Evolutionary conservation across 37 sponge, comb jelly and placozoan genomes (phyloP), one percentile per base, ranked within the genome.

Genomic region (Tethya wilhelma): DNA sequence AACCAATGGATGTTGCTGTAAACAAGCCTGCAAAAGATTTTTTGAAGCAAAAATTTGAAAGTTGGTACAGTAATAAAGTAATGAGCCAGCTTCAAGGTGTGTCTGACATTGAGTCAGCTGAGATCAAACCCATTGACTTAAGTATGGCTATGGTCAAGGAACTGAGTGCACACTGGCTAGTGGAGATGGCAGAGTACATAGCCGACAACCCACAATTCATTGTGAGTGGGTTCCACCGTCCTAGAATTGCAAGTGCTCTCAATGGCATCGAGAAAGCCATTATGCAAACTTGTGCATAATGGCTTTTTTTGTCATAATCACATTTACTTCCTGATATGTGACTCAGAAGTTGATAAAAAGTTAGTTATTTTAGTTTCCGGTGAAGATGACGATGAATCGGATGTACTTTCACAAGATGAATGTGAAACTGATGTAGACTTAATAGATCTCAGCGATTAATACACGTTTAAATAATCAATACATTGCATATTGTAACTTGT

Each of bases 11-110:
- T 44, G 34, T 90, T 17, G 29, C 83, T 8, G 82, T 90, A 58
- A 90, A 90, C 56, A 85, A 90, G 40, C 80, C 73, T 17, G 82
- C 70, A 20, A 86, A 90, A 59, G 78, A 75, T 84, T n/a, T n/a
- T n/a, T n/a, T n/a, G n/a, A n/a, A n/a, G n/a, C n/a, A n/a, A n/a
- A n/a, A n/a, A n/a, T n/a, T n/a, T n/a, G 55, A 80, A n/a, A 22
- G 79, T 25, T 90, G 80, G 84, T 90, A 90, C 53, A 19, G 67
- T 30, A 75, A 71, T 30, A 58, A 84, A 66, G 71, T 89, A 8
- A 40, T 40, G 22, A 56, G 42, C 59, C 84, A 89, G 69, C 64
- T 82, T 12, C 17, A 76, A 2, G 69, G 9, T 11, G 63, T 39
- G 58, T 46, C n/a, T n/a, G n/a, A n/a, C n/a, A n/a, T n/a, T n/a